Conservation (phyloP, 2,797 vertebrate species). For the Synaphobranchus kaupii region DNA sequence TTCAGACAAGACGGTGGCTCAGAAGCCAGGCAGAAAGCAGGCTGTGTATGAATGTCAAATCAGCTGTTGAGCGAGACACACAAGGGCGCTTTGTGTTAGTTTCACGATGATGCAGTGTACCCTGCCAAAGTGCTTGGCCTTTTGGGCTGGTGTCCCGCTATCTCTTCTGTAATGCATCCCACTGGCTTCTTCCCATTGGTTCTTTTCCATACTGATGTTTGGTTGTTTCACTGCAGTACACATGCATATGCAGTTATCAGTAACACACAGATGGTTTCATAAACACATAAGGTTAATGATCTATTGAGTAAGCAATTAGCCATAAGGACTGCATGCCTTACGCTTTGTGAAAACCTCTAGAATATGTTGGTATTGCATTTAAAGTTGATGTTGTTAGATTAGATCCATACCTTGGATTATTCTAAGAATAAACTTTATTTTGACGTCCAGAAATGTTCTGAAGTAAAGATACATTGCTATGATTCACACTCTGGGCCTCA, state of each 20-base stretch:
- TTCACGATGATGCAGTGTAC: not conserved
- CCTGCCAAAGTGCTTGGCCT: not conserved
- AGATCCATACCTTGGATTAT: not conserved
- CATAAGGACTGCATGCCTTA: not conserved
- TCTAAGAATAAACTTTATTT: not conserved
- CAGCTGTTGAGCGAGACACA: not conserved
- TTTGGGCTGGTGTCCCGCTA: not conserved
- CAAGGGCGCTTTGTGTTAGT: not conserved
- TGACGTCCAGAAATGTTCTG: not conserved
- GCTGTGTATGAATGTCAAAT: not conserved
- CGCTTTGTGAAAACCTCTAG: not conserved
- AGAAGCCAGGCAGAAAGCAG: not conserved
- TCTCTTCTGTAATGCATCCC: not conserved
- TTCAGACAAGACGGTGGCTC: not conserved
- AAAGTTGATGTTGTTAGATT: not conserved
- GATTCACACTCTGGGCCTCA: not conserved
- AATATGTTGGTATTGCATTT: not conserved
- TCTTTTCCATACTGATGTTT: not conserved
- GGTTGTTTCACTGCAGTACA: not conserved
- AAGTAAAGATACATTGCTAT: not conserved
- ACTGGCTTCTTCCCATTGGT: not conserved
- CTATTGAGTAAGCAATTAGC: too few species aligned
- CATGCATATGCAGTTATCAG: not conserved
- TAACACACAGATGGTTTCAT: too few species aligned
- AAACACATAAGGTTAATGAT: too few species aligned